A percentile compares a stretch with the other conserved stretches of the same genome.
phyloP scores from a whole-genome alignment of 2,113 vertebrate species.

The Ameiurus melas region DNA sequence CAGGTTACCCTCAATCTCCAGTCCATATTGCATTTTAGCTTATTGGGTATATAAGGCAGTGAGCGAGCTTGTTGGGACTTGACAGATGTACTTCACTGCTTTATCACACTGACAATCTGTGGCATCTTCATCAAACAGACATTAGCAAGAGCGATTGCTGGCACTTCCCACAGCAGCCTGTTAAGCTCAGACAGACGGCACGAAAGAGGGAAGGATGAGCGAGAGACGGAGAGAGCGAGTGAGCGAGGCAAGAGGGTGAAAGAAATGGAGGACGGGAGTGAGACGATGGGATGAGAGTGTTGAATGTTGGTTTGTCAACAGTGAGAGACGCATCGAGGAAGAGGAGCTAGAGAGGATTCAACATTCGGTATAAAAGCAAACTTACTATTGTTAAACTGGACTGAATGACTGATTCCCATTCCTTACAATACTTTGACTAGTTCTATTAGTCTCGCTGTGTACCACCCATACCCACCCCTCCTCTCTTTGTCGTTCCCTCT shows the following conservation, averaged over 20 bases:
- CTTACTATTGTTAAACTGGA: not conserved
- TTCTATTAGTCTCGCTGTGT: not conserved
- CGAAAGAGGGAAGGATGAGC: slow-evolving; percentile 23
- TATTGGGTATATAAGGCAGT: not conserved
- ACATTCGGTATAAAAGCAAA: slow-evolving; percentile 2
- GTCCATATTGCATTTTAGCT: not conserved
- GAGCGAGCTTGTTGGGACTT: slow-evolving; percentile 29
- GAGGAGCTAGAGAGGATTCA: not conserved
- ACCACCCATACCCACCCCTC: not conserved
- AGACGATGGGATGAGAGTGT: not conserved
- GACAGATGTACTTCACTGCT: slow-evolving; percentile 31
- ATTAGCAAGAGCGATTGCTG: slow-evolving; percentile 39
- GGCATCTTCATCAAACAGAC: slow-evolving; percentile 43
- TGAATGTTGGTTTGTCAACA: not conserved
- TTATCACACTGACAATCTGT: slow-evolving; percentile 33
- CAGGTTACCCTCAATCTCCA: not conserved
- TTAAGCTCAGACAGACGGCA: slow-evolving; percentile 43
- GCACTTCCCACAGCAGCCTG: slow-evolving; percentile 34
- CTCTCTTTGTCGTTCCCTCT: not conserved
- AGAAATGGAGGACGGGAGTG: not conserved
- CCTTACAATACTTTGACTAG: not conserved
- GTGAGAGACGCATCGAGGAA: not conserved
- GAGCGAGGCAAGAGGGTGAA: not conserved
- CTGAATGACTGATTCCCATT: not conserved
- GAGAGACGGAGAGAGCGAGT: not conserved